Evolutionary conservation across 2,797 vertebrate genomes (phyloP).

Genomic region (Champsocephalus esox): DNA sequence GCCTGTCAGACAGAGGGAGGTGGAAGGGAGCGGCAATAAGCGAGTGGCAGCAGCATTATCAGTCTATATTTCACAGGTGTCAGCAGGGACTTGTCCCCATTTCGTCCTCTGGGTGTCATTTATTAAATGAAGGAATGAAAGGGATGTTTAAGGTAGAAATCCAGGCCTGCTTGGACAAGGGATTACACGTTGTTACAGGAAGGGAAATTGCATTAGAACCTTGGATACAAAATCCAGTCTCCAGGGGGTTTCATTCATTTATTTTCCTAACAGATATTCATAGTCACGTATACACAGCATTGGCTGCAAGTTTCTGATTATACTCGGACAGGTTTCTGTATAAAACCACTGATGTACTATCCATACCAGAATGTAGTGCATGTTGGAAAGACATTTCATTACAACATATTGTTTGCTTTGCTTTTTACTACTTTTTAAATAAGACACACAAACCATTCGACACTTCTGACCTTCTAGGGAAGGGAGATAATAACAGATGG

Average conservation of each 20-base stretch:
- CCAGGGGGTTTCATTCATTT: conserved; percentile 42
- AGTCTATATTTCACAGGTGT: conserved; percentile 76
- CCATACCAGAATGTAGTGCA: neutral
- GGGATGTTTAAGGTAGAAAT: conserved; percentile 65
- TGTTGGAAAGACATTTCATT: neutral
- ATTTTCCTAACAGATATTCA: conserved; percentile 41
- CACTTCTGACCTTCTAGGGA: conserved; percentile 43
- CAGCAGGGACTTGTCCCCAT: conserved; percentile 69
- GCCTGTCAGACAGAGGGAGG: conserved; percentile 60
- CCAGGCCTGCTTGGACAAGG: conserved; percentile 48
- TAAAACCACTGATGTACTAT: neutral
- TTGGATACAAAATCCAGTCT: conserved; percentile 31
- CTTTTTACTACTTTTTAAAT: neutral
- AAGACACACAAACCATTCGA: conserved; percentile 32
- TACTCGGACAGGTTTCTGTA: conserved; percentile 9
- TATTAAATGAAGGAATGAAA: conserved; percentile 73
- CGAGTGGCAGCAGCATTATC: conserved; percentile 72
- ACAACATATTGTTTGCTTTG: conserved; percentile 14
- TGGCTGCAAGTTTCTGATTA: neutral
- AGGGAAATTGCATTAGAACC: conserved; percentile 58
- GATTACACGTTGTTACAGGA: conserved; percentile 55
- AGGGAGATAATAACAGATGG: neutral
- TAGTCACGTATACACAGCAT: conserved; percentile 12
- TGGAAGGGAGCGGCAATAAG: conserved; percentile 61
- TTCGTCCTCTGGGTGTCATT: conserved; percentile 80